Conservation (phyloP, 1,140 invertebrate genomes). For the Oedothorax gibbosus region DNA sequence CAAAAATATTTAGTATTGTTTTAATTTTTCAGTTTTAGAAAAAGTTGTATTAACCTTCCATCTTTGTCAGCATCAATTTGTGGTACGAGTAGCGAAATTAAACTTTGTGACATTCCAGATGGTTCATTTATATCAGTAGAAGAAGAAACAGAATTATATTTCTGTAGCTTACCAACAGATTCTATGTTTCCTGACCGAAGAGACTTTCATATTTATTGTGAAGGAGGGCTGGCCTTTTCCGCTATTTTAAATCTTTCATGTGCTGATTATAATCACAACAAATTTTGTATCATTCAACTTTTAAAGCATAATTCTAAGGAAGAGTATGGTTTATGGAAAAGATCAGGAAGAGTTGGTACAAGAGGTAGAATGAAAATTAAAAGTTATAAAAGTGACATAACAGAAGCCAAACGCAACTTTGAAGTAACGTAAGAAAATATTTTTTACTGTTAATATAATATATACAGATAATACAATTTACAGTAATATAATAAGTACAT, state of each 20-base stretch:
- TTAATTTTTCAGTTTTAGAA: neutral
- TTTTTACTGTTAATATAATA: neutral
- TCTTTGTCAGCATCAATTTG: neutral
- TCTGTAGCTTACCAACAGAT: neutral
- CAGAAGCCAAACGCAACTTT: slow-evolving; percentile 70
- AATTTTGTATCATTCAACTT: slow-evolving; percentile 2
- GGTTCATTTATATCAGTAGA: neutral
- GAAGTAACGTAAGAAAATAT: slow-evolving; percentile 69
- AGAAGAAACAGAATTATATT: neutral
- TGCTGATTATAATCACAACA: neutral
- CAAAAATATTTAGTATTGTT: neutral
- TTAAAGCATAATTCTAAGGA: neutral
- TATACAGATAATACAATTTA: too few species aligned
- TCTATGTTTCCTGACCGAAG: neutral
- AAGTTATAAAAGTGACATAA: slow-evolving; percentile 67
- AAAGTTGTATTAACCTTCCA: slow-evolving; percentile 4
- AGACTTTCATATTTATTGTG: neutral
- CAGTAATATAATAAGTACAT: too few species aligned
- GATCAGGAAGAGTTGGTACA: slow-evolving; percentile 18
- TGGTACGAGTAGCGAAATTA: too few species aligned
- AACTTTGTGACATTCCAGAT: neutral
- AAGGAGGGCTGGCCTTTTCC: neutral
- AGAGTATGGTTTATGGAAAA: neutral
- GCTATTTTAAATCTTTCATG: neutral
- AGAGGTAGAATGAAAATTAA: neutral